phyloP scores from a whole-genome alignment of 2,888 invertebrate genomes.

The Microctonus hyperodae region DNA sequence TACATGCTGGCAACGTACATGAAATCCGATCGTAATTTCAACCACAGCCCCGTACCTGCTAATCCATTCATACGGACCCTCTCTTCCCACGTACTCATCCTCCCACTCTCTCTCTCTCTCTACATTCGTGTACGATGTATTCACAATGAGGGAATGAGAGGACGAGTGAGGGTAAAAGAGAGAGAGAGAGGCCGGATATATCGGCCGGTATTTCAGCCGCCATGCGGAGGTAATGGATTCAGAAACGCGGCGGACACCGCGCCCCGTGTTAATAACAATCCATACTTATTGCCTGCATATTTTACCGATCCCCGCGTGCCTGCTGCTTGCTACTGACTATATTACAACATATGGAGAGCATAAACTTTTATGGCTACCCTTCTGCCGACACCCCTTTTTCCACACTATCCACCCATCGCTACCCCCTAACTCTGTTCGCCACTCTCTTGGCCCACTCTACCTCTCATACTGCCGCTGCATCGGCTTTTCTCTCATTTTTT shows the following conservation, averaged over 20 bases:
- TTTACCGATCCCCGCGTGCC: constrained; percentile 62
- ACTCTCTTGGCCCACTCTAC: constrained; percentile 42
- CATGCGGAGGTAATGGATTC: constrained; percentile 64
- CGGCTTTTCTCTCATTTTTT: constrained; percentile 41
- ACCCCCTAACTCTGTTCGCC: constrained; percentile 43
- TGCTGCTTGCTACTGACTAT: constrained; percentile 55
- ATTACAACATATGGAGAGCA: constrained; percentile 64
- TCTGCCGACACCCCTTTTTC: constrained; percentile 50
- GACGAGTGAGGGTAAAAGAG: neutral
- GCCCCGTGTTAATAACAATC: constrained; percentile 64
- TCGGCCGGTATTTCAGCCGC: constrained; percentile 64
- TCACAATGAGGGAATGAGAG: neutral
- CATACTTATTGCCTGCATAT: constrained; percentile 65
- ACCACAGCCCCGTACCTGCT: constrained; percentile 56
- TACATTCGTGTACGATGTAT: constrained; percentile 33
- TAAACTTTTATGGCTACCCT: constrained; percentile 64
- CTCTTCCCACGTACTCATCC: constrained; percentile 24
- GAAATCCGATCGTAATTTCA: constrained; percentile 62
- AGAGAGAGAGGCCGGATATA: constrained; percentile 59
- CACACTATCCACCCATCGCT: constrained; percentile 40
- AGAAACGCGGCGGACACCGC: constrained; percentile 63
- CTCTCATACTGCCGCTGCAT: constrained; percentile 19
- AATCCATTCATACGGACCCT: constrained; percentile 60
- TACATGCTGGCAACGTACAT: constrained; percentile 38
- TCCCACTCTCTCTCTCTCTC: constrained; percentile 29